phyloP scores from a whole-genome alignment of 2,113 vertebrate species.

The Rhinoptilus africanus region DNA sequence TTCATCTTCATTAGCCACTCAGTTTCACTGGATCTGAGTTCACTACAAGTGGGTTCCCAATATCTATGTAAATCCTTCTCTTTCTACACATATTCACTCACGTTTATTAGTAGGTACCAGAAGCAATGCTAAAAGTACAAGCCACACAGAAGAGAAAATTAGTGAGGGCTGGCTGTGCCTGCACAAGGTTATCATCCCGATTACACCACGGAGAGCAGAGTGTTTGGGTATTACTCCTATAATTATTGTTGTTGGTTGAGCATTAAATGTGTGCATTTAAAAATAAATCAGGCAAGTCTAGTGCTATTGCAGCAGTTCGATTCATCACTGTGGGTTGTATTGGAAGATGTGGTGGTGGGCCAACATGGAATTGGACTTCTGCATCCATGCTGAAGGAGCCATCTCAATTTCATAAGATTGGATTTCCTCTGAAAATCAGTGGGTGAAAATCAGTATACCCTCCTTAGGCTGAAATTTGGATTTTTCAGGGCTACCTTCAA shows the following conservation, averaged over 20 bases:
- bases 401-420: rapidly evolving
- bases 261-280: not conserved
- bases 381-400: rapidly evolving
- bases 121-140: not conserved
- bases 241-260: not conserved
- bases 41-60: not conserved
- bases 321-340: rapidly evolving
- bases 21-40: not conserved
- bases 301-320: rapidly evolving
- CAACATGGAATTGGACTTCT: not conserved
- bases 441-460: not conserved
- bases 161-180: not conserved
- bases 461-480: not conserved
- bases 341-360: not conserved
- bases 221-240: not conserved
- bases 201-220: rapidly evolving
- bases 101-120: not conserved
- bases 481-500: not conserved
- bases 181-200: not conserved
- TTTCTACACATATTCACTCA: not conserved
- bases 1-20: not conserved
- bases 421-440: not conserved
- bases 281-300: not conserved
- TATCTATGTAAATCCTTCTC: not conserved
- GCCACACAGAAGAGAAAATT: not conserved